phyloP scores from a whole-genome alignment of 2,113 vertebrate species.

The Bujurquina vittata region DNA sequence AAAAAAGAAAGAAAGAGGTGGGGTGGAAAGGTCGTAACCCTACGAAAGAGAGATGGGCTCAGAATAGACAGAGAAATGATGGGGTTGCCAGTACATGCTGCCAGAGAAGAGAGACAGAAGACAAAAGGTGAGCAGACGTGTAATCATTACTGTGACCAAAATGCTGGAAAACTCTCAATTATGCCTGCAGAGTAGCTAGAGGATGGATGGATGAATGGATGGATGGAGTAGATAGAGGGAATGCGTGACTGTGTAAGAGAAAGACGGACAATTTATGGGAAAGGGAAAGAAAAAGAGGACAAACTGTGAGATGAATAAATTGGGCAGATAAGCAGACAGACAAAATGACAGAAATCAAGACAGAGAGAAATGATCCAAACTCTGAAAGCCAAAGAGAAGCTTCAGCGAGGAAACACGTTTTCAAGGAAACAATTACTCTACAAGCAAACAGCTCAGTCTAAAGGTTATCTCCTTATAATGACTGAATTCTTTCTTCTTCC shows the following conservation, averaged over 20 bases:
- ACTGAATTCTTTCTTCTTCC: slow-evolving; percentile 37
- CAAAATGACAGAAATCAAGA: slow-evolving; percentile 2
- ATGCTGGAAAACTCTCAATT: slow-evolving; percentile 27
- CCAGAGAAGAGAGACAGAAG: not conserved
- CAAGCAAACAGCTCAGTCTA: slow-evolving; percentile 40
- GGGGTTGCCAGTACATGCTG: not conserved
- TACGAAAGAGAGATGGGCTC: not conserved
- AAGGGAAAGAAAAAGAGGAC: not conserved
- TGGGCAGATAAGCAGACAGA: slow-evolving; percentile 9
- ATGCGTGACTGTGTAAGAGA: slow-evolving; percentile 2
- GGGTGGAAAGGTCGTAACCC: not conserved
- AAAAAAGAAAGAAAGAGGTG: slow-evolving; percentile 8
- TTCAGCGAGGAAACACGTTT: slow-evolving; percentile 33
- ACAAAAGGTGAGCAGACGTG: not conserved
- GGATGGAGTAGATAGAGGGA: not conserved
- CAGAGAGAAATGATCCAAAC: slow-evolving; percentile 15
- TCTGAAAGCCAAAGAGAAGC: slow-evolving; percentile 5
- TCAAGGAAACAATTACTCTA: slow-evolving; percentile 54
- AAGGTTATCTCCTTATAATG: slow-evolving; percentile 57
- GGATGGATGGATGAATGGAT: no score
- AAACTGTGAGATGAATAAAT: slow-evolving; percentile 15
- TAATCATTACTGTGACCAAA: slow-evolving; percentile 13
- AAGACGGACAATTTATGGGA: not conserved
- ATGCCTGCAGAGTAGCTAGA: slow-evolving; percentile 10
- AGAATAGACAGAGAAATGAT: not conserved